phyloP scores from a whole-genome alignment of 2,113 vertebrate genomes.

The Gymnorhina tibicen region DNA sequence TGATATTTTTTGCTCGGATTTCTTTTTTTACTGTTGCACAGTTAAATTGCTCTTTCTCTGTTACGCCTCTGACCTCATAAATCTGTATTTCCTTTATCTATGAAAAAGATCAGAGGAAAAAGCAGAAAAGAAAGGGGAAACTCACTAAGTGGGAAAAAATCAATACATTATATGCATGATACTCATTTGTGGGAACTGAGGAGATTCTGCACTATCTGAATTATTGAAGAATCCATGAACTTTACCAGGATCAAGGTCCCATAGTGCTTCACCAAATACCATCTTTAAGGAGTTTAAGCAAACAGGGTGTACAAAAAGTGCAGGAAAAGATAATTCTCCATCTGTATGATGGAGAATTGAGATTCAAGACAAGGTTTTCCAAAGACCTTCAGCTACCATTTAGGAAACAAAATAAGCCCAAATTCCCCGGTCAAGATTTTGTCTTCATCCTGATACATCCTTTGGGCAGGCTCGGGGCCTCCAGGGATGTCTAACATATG shows the following conservation, averaged over 20 bases:
- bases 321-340: neutral
- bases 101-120: neutral
- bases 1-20: neutral
- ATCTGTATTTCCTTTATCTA: neutral
- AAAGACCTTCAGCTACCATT: neutral
- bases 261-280: neutral
- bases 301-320: neutral
- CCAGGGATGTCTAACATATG: neutral
- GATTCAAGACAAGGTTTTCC: neutral
- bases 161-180: neutral
- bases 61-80: neutral
- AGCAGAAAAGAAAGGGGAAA: neutral
- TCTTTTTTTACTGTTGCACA: neutral
- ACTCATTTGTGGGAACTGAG: neutral
- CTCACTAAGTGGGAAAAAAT: neutral
- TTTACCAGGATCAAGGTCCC: neutral
- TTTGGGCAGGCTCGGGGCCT: neutral
- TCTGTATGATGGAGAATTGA: neutral
- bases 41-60: neutral
- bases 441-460: neutral
- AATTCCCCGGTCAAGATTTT: neutral
- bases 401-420: neutral
- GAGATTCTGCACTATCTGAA: neutral
- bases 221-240: neutral
- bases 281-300: neutral